phyloP scores from a whole-genome alignment of 1,140 invertebrate genomes.

The Drosophila biarmipes region DNA sequence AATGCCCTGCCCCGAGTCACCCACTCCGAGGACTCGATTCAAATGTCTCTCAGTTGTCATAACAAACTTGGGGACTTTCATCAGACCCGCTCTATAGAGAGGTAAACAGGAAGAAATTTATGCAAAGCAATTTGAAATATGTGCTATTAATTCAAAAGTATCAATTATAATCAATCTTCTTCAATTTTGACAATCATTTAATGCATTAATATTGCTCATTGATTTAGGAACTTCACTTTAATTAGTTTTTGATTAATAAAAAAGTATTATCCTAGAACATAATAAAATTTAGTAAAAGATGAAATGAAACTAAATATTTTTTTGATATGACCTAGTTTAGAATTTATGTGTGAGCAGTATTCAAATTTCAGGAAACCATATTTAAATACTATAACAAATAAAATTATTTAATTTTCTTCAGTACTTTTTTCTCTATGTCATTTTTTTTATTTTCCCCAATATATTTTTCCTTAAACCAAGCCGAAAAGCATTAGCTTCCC shows the following conservation, averaged over 20 bases:
- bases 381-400: no score
- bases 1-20: slow-evolving; percentile 69
- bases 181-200: no score
- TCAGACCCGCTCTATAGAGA: slow-evolving; percentile 4
- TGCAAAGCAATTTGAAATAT: neutral
- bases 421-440: neutral
- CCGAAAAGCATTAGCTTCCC: slow-evolving; percentile 55
- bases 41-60: slow-evolving; percentile 81
- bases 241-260: no score
- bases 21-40: slow-evolving; percentile 48
- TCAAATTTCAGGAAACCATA: no score
- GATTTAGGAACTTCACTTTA: no score
- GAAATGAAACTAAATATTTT: no score
- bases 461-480: slow-evolving; percentile 2
- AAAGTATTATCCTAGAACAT: no score
- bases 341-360: no score
- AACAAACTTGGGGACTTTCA: slow-evolving; percentile 60
- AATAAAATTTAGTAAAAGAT: no score
- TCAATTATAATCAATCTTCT: neutral
- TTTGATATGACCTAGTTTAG: no score
- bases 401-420: neutral
- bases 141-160: no score
- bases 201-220: no score
- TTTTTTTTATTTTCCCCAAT: neutral
- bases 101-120: slow-evolving; percentile 3